A percentile compares a stretch with the other conserved stretches of the same genome.
Evolutionary conservation across 2,888 invertebrate genomes (phyloP).

Genomic region (Willowsia nigromaculata): DNA sequence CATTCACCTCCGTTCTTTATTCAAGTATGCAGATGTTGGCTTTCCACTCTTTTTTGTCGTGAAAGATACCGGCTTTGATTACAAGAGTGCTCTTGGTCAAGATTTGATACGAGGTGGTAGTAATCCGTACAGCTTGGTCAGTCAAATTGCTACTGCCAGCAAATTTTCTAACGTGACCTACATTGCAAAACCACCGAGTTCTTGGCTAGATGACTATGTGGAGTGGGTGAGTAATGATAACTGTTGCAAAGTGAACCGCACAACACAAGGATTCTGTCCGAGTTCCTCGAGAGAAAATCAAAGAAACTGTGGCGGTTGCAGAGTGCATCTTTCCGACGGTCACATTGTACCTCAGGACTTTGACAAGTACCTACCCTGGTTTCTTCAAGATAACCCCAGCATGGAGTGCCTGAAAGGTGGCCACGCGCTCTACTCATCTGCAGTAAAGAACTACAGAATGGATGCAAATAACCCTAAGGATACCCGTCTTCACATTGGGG

Average conservation of each 20-base stretch:
- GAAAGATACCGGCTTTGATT: slow-evolving; percentile 34
- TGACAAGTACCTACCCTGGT: slow-evolving; percentile 87
- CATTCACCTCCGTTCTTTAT: slow-evolving; percentile 87
- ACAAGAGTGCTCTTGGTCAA: slow-evolving; percentile 73
- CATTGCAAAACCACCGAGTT: slow-evolving; percentile 88
- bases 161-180: slow-evolving; percentile 83
- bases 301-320: slow-evolving; percentile 87
- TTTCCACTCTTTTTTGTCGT: slow-evolving; percentile 97
- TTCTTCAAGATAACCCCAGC: slow-evolving; percentile 87
- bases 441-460: slow-evolving; percentile 85
- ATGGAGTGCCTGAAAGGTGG: slow-evolving; percentile 88
- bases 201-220: slow-evolving; percentile 96
- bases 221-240: slow-evolving; percentile 87
- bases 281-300: slow-evolving; percentile 79
- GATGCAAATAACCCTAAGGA: slow-evolving; percentile 78
- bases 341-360: slow-evolving; percentile 79
- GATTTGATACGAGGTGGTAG: slow-evolving; percentile 73
- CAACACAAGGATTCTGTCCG: slow-evolving; percentile 84
- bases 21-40: slow-evolving; percentile 88
- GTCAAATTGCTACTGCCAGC: slow-evolving; percentile 74
- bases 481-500: slow-evolving; percentile 84
- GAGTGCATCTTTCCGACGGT: neutral
- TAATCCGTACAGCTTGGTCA: slow-evolving; percentile 73
- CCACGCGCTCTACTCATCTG: slow-evolving; percentile 86
- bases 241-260: slow-evolving; percentile 84